phyloP scores from a whole-genome alignment of 1,140 invertebrate genomes.

The Zaprionus davidi region DNA sequence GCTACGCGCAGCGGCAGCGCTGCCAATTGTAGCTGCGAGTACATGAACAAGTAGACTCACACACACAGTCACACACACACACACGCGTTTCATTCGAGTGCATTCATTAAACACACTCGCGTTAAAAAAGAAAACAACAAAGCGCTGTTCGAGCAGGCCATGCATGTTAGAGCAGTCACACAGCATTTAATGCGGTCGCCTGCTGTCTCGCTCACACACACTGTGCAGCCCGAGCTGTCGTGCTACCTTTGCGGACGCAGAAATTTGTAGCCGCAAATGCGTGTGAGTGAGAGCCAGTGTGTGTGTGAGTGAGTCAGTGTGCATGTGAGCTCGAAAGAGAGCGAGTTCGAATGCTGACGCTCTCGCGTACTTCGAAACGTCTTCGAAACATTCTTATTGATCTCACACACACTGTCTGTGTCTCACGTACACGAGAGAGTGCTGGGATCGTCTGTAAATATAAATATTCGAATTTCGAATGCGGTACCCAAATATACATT shows the following conservation, averaged over 20 bases:
- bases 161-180: slow-evolving; percentile 56
- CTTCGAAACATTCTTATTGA: slow-evolving; percentile 71
- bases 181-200: slow-evolving; percentile 40
- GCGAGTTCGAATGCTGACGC: slow-evolving; percentile 50
- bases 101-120: slow-evolving; percentile 61
- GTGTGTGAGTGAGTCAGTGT: slow-evolving; percentile 44
- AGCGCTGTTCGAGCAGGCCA: slow-evolving; percentile 44
- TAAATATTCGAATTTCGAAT: slow-evolving; percentile 49
- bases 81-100: slow-evolving; percentile 47
- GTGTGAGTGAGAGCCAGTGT: slow-evolving; percentile 7
- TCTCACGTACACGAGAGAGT: slow-evolving; percentile 19
- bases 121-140: slow-evolving; percentile 45
- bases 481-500: neutral
- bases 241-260: slow-evolving; percentile 72
- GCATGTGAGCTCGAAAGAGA: slow-evolving; percentile 70
- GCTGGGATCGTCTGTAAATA: slow-evolving; percentile 32
- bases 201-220: slow-evolving; percentile 53
- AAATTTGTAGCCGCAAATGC: slow-evolving; percentile 64
- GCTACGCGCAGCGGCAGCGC: slow-evolving; percentile 50
- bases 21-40: slow-evolving; percentile 78
- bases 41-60: slow-evolving; percentile 61
- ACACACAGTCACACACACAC: slow-evolving; percentile 27
- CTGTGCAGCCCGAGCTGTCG: slow-evolving; percentile 7
- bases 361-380: slow-evolving; percentile 30
- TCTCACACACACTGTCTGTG: slow-evolving; percentile 59